Evolutionary conservation across 1,140 invertebrate genomes (phyloP).

Genomic region (Macrotrachela quadricornifera): DNA sequence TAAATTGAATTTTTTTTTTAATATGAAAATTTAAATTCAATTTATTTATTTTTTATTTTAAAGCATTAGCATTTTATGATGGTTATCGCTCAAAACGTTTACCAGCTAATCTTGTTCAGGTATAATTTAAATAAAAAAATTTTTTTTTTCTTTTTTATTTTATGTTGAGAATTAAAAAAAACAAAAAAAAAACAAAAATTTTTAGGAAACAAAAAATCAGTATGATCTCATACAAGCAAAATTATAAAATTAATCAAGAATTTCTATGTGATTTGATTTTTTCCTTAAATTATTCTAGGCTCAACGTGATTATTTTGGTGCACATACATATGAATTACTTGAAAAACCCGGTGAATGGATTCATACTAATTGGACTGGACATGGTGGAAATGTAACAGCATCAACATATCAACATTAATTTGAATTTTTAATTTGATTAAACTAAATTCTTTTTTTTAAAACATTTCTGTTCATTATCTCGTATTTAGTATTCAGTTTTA

Average conservation of each 20-base stretch:
- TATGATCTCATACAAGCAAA: background rate
- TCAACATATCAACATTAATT: conserved; percentile 66
- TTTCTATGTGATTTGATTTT: background rate
- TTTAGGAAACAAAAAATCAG: background rate
- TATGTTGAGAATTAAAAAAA: too few species aligned
- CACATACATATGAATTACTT: conserved; percentile 86
- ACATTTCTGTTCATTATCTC: too few species aligned
- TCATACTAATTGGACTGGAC: conserved; percentile 97
- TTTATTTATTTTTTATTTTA: too few species aligned
- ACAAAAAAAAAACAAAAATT: too few species aligned
- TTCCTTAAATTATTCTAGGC: conserved; percentile 41
- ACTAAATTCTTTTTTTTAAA: too few species aligned
- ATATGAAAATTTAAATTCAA: too few species aligned
- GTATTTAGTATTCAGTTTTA: too few species aligned
- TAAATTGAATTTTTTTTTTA: too few species aligned
- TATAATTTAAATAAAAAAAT: too few species aligned
- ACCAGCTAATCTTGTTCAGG: conserved; percentile 75
- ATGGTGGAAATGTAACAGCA: conserved; percentile 76
- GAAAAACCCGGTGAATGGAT: conserved; percentile 63
- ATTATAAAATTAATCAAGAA: background rate
- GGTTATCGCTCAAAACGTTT: conserved; percentile 59
- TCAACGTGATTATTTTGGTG: conserved; percentile 93
- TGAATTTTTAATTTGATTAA: background rate
- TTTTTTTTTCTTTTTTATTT: too few species aligned
- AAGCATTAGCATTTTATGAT: conserved; percentile 87